A percentile compares a stretch with the other conserved stretches of the same genome.
phyloP scores from a whole-genome alignment of 2,888 invertebrate genomes.

The Leptogaster cylindrica region DNA sequence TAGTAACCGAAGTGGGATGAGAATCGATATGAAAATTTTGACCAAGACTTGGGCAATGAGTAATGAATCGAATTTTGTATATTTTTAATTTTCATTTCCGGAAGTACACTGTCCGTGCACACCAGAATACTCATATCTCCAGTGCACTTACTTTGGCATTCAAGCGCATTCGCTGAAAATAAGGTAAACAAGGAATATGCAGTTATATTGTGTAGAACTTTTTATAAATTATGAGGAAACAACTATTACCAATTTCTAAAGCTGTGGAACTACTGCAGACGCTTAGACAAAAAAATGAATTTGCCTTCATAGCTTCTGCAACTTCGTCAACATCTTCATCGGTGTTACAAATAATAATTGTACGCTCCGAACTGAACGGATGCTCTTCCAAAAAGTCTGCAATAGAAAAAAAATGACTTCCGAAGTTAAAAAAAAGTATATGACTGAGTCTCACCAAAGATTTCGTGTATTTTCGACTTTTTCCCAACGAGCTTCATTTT shows the following conservation, averaged over 20 bases:
- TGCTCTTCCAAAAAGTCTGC: slow-evolving; percentile 64
- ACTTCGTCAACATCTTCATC: slow-evolving; percentile 66
- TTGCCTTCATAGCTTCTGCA: slow-evolving; percentile 49
- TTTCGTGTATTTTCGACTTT: slow-evolving; percentile 49
- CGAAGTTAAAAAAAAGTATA: background rate
- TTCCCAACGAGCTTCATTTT: slow-evolving; percentile 59
- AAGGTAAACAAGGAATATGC: background rate
- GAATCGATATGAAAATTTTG: slow-evolving; percentile 74
- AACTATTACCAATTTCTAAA: slow-evolving; percentile 42
- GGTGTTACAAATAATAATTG: slow-evolving; percentile 69
- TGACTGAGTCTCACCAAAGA: slow-evolving; percentile 34
- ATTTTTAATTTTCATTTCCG: slow-evolving; percentile 69
- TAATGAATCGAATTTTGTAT: slow-evolving; percentile 75
- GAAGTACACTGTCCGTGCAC: slow-evolving; percentile 72
- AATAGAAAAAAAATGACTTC: slow-evolving; percentile 50
- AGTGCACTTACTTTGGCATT: no score
- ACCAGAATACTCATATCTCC: slow-evolving; percentile 64
- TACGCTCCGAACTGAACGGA: slow-evolving; percentile 62
- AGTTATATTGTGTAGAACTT: no score
- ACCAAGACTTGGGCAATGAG: slow-evolving; percentile 70
- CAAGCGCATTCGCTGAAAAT: background rate
- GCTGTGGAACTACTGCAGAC: slow-evolving; percentile 28
- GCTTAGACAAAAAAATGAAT: slow-evolving; percentile 36
- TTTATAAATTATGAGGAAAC: no score
- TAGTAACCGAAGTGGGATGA: slow-evolving; percentile 71